Evolutionary conservation across 1,140 invertebrate genomes (phyloP).

Genomic region (Ceratina calcarata): DNA sequence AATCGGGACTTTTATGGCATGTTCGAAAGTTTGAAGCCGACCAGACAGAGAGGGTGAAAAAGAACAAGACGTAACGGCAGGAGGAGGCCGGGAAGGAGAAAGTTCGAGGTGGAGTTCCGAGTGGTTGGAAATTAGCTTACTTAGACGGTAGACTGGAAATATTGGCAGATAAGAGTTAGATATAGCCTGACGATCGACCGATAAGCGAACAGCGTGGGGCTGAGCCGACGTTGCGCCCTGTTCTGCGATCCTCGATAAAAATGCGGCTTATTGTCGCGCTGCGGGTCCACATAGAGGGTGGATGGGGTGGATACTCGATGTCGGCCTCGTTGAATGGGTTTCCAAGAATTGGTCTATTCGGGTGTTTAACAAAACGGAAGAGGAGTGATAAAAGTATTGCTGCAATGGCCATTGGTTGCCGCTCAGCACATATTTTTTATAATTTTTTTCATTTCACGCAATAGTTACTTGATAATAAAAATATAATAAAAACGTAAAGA

Average conservation of each 20-base stretch:
- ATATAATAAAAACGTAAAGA: too few relatives aligned
- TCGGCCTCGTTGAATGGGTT: neutral
- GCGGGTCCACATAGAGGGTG: neutral
- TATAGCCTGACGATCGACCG: slow-evolving; percentile 37
- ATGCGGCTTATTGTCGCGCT: slow-evolving; percentile 22
- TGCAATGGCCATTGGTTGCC: too few relatives aligned
- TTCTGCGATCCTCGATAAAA: slow-evolving; percentile 13
- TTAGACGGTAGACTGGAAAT: slow-evolving; percentile 53
- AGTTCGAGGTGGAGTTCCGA: slow-evolving; percentile 14
- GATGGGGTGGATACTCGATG: neutral
- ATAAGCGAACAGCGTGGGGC: slow-evolving; percentile 8
- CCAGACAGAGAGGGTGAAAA: neutral
- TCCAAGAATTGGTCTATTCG: neutral
- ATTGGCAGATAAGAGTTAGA: slow-evolving; percentile 56
- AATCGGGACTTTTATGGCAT: slow-evolving; percentile 64
- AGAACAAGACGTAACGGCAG: neutral
- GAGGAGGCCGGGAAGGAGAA: neutral
- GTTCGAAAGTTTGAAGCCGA: slow-evolving; percentile 56
- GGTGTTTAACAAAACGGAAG: neutral
- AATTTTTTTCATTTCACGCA: too few relatives aligned
- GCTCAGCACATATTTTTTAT: too few relatives aligned
- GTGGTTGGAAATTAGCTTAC: slow-evolving; percentile 62
- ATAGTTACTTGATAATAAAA: too few relatives aligned
- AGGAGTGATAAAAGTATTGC: slow-evolving; percentile 17
- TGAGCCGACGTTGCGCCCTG: neutral